Evolutionary conservation across 2,113 vertebrate species (phyloP), one percentile per base, ranked within the genome.

Genomic region (Ancistrus triradiatus): DNA sequence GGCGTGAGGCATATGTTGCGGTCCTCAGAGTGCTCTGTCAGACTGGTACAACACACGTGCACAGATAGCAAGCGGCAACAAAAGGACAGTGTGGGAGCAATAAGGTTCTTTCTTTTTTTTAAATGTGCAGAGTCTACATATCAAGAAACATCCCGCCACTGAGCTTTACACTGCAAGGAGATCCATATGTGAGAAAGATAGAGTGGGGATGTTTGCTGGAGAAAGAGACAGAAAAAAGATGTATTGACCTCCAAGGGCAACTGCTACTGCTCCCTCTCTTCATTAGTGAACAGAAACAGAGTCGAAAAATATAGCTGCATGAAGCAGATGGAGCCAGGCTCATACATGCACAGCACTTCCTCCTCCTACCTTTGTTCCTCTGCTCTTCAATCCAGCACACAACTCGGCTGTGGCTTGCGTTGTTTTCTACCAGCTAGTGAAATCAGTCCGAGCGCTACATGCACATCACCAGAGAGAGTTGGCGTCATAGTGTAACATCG

Each of bases 51-150:
- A 38, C 52, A 22, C 25, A 53, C 31, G 24, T 35, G 7, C 15
- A 57, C 22, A 19, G 57, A 67, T 15, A 21, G 18, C 43, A 17
- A 31, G 13, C 14, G 10, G 21, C 22, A 58, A 9, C 14, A 5
- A 31, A 47, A n/a, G 21, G 53, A 67, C 28, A 43, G 55, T 55
- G 19, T 31, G 38, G 25, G 14, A 19, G 22, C 17, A 50, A 9
- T 35, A 44, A 55, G 11, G 46, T 40, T 43, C 22, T 37, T 18
- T 59, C 55, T 37, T 61, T 22, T 13, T 44, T 64, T 66, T 61
- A 66, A 61, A 71, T 71, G 56, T 65, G 64, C 22, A 25, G 22
- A 53, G 48, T 56, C 63, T 57, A 51, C 25, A 49, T 66, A 48
- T 49, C 15, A 56, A 51, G 49, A 21, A 63, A 47, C 33, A 51